Percentiles rank a stretch among this genome's conserved stretches.
These are phyloP conservation scores for Listrodromus nycthemerus DNA, from an alignment of 2,888 invertebrate species.

Conservation along the genomic window DNA sequence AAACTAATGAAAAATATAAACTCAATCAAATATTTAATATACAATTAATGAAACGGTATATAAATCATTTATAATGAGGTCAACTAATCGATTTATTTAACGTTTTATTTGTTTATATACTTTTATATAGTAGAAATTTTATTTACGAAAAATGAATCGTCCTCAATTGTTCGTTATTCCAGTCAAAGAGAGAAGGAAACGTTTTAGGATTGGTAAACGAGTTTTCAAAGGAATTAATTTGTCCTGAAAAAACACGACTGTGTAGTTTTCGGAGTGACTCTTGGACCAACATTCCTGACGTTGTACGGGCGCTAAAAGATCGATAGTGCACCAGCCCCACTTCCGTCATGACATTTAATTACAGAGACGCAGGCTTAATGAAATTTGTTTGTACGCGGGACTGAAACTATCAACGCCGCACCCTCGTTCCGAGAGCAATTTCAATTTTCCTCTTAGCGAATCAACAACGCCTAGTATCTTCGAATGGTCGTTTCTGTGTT, in stretches of 20 bases:
- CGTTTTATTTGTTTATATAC: background rate
- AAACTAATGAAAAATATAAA: no score
- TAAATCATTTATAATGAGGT: no score
- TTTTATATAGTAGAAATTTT: background rate
- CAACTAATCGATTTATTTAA: background rate
- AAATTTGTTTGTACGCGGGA: constrained; percentile 57
- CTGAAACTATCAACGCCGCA: constrained; percentile 55
- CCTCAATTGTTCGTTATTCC: background rate
- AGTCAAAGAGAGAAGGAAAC: background rate
- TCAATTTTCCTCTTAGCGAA: constrained; percentile 58
- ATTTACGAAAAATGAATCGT: background rate
- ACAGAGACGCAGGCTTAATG: constrained; percentile 54
- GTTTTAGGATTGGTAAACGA: background rate
- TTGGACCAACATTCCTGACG: constrained; percentile 10
- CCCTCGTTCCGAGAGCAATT: constrained; percentile 52
- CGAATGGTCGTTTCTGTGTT: background rate
- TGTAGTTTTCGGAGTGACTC: background rate
- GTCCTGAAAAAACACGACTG: background rate
- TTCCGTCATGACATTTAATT: constrained; percentile 52
- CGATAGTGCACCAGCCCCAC: constrained; percentile 44
- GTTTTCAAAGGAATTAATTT: background rate
- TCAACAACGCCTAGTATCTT: constrained; percentile 6
- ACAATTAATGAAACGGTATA: no score
- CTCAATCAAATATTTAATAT: background rate
- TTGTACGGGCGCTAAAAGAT: constrained; percentile 6